A percentile compares a stretch with the other conserved stretches of the same genome.
These are phyloP conservation scores for Zootoca vivipara DNA, from an alignment of 2,113 vertebrate species.

Conservation along the genomic window DNA sequence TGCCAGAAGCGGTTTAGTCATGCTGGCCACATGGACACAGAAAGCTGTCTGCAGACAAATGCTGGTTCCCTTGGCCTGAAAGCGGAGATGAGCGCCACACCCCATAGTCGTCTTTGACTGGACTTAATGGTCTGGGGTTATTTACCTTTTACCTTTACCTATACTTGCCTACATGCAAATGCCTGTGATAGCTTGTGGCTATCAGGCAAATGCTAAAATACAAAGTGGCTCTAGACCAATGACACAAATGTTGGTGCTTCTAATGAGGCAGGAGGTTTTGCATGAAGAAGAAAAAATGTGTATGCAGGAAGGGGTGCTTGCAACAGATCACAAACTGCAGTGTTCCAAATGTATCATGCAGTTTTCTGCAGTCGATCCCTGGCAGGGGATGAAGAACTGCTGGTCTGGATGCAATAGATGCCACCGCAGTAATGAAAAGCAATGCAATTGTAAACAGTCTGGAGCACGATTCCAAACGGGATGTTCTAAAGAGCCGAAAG, in stretches of 20 bases:
- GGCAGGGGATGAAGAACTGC: too few species aligned
- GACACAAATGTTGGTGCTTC: neutral
- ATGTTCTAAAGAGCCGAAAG: neutral
- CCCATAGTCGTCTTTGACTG: too few species aligned
- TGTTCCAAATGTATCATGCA: neutral
- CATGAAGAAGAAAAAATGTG: neutral
- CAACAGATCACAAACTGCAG: neutral
- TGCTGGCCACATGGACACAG: too few species aligned
- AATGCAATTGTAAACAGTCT: constrained; percentile 13
- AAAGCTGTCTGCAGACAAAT: too few species aligned
- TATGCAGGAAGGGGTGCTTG: neutral
- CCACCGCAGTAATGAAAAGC: neutral
- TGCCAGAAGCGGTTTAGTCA: too few species aligned
- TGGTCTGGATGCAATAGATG: neutral
- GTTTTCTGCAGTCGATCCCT: neutral
- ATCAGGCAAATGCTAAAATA: too few species aligned
- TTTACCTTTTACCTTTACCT: too few species aligned
- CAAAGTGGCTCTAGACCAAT: neutral
- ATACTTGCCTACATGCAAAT: too few species aligned
- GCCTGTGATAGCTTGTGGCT: too few species aligned
- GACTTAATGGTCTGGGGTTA: too few species aligned
- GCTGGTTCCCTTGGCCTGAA: too few species aligned
- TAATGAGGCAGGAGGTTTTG: neutral
- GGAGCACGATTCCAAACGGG: neutral
- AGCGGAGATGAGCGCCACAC: too few species aligned